A percentile compares a stretch with the other conserved stretches of the same genome.
Evolutionary conservation across 2,888 invertebrate species (phyloP).

Genomic region (Theretra japonica): DNA sequence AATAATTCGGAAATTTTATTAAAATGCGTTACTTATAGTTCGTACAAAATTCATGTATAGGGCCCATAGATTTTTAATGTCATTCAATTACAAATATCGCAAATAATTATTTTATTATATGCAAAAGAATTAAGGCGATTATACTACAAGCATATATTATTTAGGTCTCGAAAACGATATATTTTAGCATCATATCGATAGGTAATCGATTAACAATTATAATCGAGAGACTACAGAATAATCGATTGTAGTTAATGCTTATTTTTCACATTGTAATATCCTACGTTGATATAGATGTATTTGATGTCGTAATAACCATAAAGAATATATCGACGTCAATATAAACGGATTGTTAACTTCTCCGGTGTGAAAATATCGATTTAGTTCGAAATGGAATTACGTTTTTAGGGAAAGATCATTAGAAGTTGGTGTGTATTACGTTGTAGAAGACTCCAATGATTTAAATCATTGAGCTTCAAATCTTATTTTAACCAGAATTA

Average conservation of each 20-base stretch:
- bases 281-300: not conserved
- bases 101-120: not conserved
- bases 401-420: not conserved
- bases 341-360: not conserved
- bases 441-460: not conserved
- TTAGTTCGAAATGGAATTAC: not conserved
- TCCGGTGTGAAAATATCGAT: not conserved
- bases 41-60: not conserved
- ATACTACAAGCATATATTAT: not conserved
- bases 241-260: not conserved
- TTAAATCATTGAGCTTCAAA: not conserved
- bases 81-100: not conserved
- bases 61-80: not conserved
- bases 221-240: not conserved
- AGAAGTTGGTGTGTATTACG: not conserved
- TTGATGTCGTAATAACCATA: not conserved
- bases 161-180: not conserved
- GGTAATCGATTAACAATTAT: not conserved
- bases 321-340: not conserved
- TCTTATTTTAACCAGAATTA: slow-evolving; percentile 14
- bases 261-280: not conserved
- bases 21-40: not conserved
- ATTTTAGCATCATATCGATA: not conserved
- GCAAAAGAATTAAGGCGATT: not conserved
- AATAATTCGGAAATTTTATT: too few species aligned